Percentiles rank a stretch among this genome's conserved stretches.
Conservation (phyloP, 2,113 vertebrate species). For the Sceloporus undulatus region DNA sequence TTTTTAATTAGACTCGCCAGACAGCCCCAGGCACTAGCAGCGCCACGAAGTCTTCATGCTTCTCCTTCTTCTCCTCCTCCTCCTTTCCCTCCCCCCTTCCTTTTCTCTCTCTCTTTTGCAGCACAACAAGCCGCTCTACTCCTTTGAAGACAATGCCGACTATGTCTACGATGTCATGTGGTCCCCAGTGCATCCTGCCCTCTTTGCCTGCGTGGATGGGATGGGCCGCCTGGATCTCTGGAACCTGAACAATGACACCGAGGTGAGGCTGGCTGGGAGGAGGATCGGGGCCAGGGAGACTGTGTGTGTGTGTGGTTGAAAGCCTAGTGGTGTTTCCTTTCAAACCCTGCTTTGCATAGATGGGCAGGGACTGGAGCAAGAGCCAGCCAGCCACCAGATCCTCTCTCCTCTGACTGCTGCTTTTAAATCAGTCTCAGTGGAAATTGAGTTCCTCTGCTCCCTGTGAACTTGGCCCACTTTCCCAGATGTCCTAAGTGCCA, state of each 20-base stretch:
- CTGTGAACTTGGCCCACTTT: background rate
- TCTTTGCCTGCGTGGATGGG: constrained; percentile 95
- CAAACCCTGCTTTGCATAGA: constrained; percentile 8
- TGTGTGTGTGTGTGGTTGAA: background rate
- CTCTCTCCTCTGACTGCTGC: too few relatives aligned
- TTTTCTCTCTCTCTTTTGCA: constrained; percentile 68
- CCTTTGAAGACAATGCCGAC: constrained; percentile 99
- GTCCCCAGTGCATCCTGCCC: constrained; percentile 93
- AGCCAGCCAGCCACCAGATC: too few relatives aligned
- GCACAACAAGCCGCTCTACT: constrained; percentile 99
- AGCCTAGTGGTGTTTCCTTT: constrained; percentile 4
- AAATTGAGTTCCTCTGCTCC: background rate
- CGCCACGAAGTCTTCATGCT: constrained; percentile 92
- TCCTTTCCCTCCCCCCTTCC: constrained; percentile 56
- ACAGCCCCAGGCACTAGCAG: constrained; percentile 96
- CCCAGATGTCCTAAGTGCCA: too few relatives aligned
- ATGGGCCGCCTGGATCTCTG: constrained; percentile 97
- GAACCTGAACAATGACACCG: constrained; percentile 98
- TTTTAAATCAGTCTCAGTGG: too few relatives aligned
- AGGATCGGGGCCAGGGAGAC: constrained; percentile 22
- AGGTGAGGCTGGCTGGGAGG: constrained; percentile 82
- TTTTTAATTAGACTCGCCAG: constrained; percentile 97
- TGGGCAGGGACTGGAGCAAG: too few relatives aligned
- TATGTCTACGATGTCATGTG: constrained; percentile 98
- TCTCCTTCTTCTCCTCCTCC: constrained; percentile 63